Evolutionary conservation across 2,797 vertebrate genomes (phyloP).

Genomic region (Lacerta viridis): DNA sequence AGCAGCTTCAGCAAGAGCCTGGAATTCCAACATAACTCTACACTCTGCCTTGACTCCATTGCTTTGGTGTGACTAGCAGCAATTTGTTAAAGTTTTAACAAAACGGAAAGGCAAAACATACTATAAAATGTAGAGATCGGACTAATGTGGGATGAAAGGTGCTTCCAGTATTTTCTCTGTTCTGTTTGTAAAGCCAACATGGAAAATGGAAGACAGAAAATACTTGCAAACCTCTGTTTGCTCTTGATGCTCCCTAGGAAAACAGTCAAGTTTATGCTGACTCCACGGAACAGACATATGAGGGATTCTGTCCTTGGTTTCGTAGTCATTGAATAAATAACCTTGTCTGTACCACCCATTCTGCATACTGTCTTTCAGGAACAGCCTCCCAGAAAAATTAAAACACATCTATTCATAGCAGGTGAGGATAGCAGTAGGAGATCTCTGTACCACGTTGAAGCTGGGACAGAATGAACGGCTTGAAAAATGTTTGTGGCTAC

Average conservation of each 20-base stretch:
- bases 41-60: neutral
- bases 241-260: neutral
- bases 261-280: neutral
- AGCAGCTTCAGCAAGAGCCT: neutral
- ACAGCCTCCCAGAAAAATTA: slow-evolving; percentile 37
- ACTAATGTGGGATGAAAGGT: neutral
- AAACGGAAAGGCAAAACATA: neutral
- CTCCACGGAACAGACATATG: neutral
- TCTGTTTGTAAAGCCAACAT: neutral
- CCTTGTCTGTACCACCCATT: slow-evolving; percentile 18
- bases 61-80: neutral
- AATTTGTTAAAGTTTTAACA: neutral
- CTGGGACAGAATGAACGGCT: neutral
- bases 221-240: neutral
- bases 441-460: neutral
- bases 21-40: neutral
- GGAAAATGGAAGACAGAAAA: neutral
- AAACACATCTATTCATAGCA: slow-evolving; percentile 30
- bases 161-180: neutral
- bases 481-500: slow-evolving; percentile 37
- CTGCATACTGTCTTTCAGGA: neutral
- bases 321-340: slow-evolving; percentile 27
- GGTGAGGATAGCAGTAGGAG: slow-evolving; percentile 9
- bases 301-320: neutral
- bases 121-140: neutral